A percentile compares a stretch with the other conserved stretches of the same genome.
Evolutionary conservation across 53 echinoderm and acorn worm species (phyloP).

Genomic region (Luidia sarsii): DNA sequence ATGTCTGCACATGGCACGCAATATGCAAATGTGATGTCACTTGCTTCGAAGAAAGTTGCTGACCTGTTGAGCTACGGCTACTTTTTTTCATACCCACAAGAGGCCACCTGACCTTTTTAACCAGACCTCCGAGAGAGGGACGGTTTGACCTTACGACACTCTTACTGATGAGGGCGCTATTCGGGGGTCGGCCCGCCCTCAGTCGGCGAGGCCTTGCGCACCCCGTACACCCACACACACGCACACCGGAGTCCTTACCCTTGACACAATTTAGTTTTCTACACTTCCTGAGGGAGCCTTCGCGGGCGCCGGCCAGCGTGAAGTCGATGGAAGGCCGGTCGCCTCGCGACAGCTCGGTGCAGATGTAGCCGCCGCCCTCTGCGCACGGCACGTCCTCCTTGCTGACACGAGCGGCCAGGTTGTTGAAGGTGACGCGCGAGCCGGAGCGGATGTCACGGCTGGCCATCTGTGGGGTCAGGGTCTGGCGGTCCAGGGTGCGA

Average conservation of each 20-base stretch:
- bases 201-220: not conserved
- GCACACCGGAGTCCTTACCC: slow-evolving; percentile 60
- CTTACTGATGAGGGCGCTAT: too few relatives aligned
- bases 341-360: slow-evolving; percentile 60
- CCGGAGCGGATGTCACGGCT: slow-evolving; percentile 66
- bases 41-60: too few relatives aligned
- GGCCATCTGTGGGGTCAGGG: slow-evolving; percentile 62
- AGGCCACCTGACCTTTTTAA: too few relatives aligned
- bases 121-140: too few relatives aligned
- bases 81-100: too few relatives aligned
- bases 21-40: too few relatives aligned
- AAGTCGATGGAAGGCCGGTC: slow-evolving; percentile 51
- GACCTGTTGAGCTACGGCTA: too few relatives aligned
- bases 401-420: slow-evolving; percentile 67
- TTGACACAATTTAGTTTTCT: slow-evolving; percentile 72
- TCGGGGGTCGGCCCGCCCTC: too few relatives aligned
- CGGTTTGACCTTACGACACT: too few relatives aligned
- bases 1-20: too few relatives aligned
- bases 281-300: slow-evolving; percentile 66
- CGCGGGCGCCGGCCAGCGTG: slow-evolving; percentile 65
- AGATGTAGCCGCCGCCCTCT: slow-evolving; percentile 62
- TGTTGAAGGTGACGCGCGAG: slow-evolving; percentile 66
- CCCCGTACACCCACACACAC: too few relatives aligned
- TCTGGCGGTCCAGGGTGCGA: slow-evolving; percentile 60
- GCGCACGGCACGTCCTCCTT: slow-evolving; percentile 68